phyloP scores from a whole-genome alignment of 2,888 invertebrate genomes.

The Cephus runcator region DNA sequence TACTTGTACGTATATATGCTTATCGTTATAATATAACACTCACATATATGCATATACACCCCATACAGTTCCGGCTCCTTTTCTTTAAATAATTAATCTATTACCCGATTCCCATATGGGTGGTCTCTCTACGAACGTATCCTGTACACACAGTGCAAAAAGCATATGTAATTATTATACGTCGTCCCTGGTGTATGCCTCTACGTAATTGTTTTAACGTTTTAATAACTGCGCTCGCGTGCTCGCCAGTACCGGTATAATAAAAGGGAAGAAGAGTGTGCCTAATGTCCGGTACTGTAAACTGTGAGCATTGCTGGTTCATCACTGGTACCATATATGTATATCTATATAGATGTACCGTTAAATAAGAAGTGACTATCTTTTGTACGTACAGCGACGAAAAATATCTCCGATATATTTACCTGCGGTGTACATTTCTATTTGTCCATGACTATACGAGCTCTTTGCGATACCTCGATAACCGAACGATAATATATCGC shows the following conservation, averaged over 20 bases:
- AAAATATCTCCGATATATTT: background rate
- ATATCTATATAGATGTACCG: background rate
- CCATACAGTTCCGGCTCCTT: background rate
- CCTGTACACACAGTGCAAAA: conserved; percentile 27
- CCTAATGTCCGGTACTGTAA: background rate
- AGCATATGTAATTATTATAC: conserved; percentile 47
- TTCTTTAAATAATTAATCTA: conserved; percentile 1
- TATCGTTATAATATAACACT: too few relatives aligned
- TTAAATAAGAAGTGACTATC: background rate
- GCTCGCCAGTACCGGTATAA: conserved; percentile 23
- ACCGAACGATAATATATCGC: conserved; percentile 6
- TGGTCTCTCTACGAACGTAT: background rate
- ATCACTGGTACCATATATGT: background rate
- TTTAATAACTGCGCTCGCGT: conserved; percentile 59
- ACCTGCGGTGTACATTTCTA: background rate
- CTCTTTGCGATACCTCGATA: background rate
- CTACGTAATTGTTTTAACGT: conserved; percentile 58
- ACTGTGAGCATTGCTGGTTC: background rate
- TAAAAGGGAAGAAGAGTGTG: conserved; percentile 1
- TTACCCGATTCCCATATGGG: background rate
- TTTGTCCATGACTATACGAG: background rate
- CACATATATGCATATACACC: too few relatives aligned
- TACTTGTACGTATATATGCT: background rate
- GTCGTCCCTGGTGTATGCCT: conserved; percentile 12
- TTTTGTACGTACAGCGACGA: background rate